Conservation (phyloP, 1,140 invertebrate genomes). For the Meloidogyne chitwoodi region DNA sequence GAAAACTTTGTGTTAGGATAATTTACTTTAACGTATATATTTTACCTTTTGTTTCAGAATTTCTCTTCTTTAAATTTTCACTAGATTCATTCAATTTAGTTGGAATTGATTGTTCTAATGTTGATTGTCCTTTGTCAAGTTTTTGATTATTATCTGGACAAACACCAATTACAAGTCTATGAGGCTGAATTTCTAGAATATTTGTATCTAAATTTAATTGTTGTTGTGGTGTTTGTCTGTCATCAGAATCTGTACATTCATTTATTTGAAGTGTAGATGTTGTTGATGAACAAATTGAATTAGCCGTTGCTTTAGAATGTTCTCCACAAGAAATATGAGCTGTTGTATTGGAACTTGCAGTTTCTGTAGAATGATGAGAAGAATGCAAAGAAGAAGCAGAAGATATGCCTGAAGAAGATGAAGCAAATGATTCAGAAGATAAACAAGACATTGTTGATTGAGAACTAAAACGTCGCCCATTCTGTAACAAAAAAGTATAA, state of each 20-base stretch:
- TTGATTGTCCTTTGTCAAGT: not conserved
- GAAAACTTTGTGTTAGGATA: too few relatives aligned
- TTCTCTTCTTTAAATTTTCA: not conserved
- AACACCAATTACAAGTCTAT: not conserved
- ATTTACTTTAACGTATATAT: too few relatives aligned
- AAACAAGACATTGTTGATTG: slow-evolving; percentile 43
- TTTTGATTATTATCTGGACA: not conserved
- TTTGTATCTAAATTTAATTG: not conserved
- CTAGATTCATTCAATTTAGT: not conserved
- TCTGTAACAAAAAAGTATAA: slow-evolving; percentile 30
- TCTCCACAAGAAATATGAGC: slow-evolving; percentile 1
- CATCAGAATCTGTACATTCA: not conserved
- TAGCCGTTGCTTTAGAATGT: not conserved
- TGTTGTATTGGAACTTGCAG: not conserved
- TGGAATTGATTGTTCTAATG: not conserved
- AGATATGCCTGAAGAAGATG: slow-evolving; percentile 47
- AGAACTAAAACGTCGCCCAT: slow-evolving; percentile 42
- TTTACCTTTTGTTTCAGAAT: not conserved
- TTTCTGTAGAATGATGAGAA: slow-evolving; percentile 20
- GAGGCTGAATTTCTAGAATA: not conserved
- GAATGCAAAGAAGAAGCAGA: slow-evolving; percentile 29
- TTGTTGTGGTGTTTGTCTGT: slow-evolving; percentile 12
- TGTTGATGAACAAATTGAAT: slow-evolving; percentile 4
- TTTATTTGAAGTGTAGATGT: not conserved
- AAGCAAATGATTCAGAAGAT: slow-evolving; percentile 42